These are phyloP conservation scores for Prionailurus bengalensis DNA, from an alignment of 2,113 vertebrate genomes.

Conservation along the genomic window DNA sequence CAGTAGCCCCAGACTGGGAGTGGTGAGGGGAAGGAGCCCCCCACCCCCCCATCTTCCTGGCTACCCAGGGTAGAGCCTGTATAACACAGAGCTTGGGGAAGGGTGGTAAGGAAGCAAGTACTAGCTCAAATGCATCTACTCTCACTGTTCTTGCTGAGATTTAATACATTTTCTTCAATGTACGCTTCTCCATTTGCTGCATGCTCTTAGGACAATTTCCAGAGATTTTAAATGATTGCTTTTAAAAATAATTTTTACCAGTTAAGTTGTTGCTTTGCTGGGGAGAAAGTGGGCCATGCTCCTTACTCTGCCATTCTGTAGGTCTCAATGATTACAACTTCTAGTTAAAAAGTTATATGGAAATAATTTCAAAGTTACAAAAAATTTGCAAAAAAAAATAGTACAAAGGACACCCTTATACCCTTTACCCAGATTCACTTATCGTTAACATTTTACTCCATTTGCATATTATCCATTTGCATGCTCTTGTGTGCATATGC, in stretches of 20 bases:
- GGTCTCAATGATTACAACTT: constrained; percentile 9
- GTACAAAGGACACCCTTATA: background rate
- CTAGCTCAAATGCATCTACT: background rate
- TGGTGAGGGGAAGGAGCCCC: background rate
- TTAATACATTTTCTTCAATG: constrained; percentile 48
- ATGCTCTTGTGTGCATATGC: background rate
- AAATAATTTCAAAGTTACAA: constrained; percentile 38
- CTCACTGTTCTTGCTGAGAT: constrained; percentile 27
- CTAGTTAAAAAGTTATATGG: background rate
- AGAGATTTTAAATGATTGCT: constrained; percentile 46
- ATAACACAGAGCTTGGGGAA: background rate
- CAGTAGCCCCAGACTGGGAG: background rate
- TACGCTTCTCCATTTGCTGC: constrained; percentile 1
- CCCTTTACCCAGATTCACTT: constrained; percentile 13
- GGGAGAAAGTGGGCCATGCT: background rate
- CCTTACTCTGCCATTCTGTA: constrained; percentile 10
- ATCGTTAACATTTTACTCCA: constrained; percentile 12
- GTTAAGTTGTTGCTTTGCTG: constrained; percentile 22
- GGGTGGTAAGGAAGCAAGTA: background rate
- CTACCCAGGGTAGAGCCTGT: background rate
- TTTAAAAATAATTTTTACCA: constrained; percentile 57
- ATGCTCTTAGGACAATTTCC: constrained; percentile 12
- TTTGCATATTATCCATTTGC: constrained; percentile 34
- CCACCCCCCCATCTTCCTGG: background rate
- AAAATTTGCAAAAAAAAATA: constrained; percentile 22